Evolutionary conservation across 1,140 invertebrate genomes (phyloP).

Genomic region (Drosophila erecta): DNA sequence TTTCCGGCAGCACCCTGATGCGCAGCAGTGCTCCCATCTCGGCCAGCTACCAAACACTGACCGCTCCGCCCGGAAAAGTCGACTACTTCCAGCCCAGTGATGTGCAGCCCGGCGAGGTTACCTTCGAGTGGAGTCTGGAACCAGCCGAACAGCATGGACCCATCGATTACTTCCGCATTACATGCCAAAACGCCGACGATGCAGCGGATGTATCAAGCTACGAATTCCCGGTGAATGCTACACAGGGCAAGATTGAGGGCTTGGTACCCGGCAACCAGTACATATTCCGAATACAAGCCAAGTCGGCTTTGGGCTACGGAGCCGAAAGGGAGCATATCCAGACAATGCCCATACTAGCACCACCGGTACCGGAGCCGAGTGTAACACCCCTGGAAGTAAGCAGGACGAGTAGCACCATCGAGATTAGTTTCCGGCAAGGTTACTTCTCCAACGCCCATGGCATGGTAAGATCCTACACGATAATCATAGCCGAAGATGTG

Average conservation of each 20-base stretch:
- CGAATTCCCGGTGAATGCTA: conserved; percentile 89
- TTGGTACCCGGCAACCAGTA: conserved; percentile 93
- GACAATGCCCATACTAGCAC: conserved; percentile 93
- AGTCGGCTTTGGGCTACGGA: conserved; percentile 94
- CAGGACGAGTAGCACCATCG: conserved; percentile 91
- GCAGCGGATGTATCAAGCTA: conserved; percentile 85
- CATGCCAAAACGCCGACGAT: conserved; percentile 89
- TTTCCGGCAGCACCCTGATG: conserved; percentile 86
- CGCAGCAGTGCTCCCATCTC: conserved; percentile 91
- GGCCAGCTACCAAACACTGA: conserved; percentile 91
- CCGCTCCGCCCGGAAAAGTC: conserved; percentile 92
- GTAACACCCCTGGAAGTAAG: conserved; percentile 92
- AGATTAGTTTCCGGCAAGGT: conserved; percentile 93
- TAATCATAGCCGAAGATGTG: conserved; percentile 96
- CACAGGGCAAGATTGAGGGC: conserved; percentile 89
- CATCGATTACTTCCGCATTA: conserved; percentile 92
- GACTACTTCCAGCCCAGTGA: conserved; percentile 90
- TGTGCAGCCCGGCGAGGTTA: conserved; percentile 92
- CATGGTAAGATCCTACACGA: conserved; percentile 92
- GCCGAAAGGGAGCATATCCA: conserved; percentile 89
- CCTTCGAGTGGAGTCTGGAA: conserved; percentile 92
- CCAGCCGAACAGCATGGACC: conserved; percentile 92
- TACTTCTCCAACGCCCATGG: conserved; percentile 97
- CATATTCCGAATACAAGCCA: conserved; percentile 92
- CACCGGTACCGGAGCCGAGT: conserved; percentile 90